A percentile compares a stretch with the other conserved stretches of the same genome.
Conservation (phyloP, 2,888 invertebrate genomes). For the Orthosia gracilis region DNA sequence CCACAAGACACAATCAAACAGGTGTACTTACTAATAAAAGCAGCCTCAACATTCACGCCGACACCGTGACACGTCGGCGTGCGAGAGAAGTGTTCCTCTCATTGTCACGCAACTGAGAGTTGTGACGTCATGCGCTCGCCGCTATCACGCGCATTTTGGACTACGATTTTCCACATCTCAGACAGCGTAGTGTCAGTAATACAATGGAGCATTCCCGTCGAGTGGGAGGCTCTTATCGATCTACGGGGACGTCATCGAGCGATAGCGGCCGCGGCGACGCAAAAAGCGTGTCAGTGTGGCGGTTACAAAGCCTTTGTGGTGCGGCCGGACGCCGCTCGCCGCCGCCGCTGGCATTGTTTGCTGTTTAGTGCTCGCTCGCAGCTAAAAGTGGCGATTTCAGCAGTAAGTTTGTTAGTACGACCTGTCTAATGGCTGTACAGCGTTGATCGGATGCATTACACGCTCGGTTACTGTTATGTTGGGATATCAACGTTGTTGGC, state of each 20-base stretch:
- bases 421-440: constrained; percentile 68
- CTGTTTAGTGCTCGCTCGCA: constrained; percentile 85
- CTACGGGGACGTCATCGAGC: constrained; percentile 90
- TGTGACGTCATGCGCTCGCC: constrained; percentile 69
- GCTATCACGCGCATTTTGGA: constrained; percentile 83
- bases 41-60: constrained; percentile 58
- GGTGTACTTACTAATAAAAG: constrained; percentile 64
- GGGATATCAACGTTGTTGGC: constrained; percentile 43
- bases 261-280: constrained; percentile 88
- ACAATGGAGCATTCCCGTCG: constrained; percentile 89
- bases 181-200: constrained; percentile 88
- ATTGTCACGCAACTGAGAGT: constrained; percentile 67
- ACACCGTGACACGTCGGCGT: constrained; percentile 60
- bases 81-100: constrained; percentile 48
- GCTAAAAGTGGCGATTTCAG: constrained; percentile 88
- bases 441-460: constrained; percentile 50
- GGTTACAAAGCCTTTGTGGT: constrained; percentile 89
- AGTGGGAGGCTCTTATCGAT: constrained; percentile 90
- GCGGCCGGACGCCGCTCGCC: constrained; percentile 88
- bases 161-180: constrained; percentile 89
- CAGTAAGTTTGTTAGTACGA: constrained; percentile 74
- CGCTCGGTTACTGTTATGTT: constrained; percentile 65
- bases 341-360: constrained; percentile 87
- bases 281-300: constrained; percentile 91
- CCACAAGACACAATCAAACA: constrained; percentile 52